Percentiles rank a stretch among this genome's conserved stretches.
Conservation (phyloP, 2,888 invertebrate genomes). For the Carcina quercana region DNA sequence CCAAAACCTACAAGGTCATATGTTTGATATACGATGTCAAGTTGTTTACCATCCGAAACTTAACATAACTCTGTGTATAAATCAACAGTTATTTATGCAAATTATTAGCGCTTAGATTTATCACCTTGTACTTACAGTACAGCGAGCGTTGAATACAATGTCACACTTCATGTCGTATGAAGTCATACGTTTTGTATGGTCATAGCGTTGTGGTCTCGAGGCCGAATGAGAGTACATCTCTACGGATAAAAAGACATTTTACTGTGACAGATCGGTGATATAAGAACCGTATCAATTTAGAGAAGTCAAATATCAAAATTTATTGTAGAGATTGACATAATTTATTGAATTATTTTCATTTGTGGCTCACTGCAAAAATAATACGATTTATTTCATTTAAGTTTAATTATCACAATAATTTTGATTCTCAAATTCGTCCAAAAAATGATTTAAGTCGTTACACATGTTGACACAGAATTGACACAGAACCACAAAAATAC, state of each 20-base stretch:
- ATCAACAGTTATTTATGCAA: background rate
- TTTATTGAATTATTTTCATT: too few relatives aligned
- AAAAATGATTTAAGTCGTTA: too few relatives aligned
- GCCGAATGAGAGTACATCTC: conserved; percentile 17
- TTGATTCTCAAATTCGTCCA: too few relatives aligned
- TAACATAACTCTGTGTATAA: background rate
- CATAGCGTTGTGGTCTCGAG: conserved; percentile 31
- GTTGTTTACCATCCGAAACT: background rate
- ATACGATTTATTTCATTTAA: too few relatives aligned
- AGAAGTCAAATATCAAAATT: too few relatives aligned
- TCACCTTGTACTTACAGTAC: conserved; percentile 14
- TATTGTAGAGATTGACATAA: too few relatives aligned
- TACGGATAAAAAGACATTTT: conserved; percentile 20
- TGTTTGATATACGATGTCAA: background rate
- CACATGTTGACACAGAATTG: too few relatives aligned
- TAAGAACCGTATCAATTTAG: too few relatives aligned
- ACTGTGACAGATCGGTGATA: too few relatives aligned
- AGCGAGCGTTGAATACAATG: conserved; percentile 30
- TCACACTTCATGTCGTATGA: conserved; percentile 32
- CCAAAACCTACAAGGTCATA: background rate
- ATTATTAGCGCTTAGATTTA: background rate
- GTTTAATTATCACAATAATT: too few relatives aligned
- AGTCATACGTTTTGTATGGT: conserved; percentile 33
- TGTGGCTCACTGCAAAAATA: too few relatives aligned
- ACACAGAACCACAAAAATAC: too few relatives aligned